Evolutionary conservation across 2,888 invertebrate species (phyloP).

Genomic region (Laspeyria flexula): DNA sequence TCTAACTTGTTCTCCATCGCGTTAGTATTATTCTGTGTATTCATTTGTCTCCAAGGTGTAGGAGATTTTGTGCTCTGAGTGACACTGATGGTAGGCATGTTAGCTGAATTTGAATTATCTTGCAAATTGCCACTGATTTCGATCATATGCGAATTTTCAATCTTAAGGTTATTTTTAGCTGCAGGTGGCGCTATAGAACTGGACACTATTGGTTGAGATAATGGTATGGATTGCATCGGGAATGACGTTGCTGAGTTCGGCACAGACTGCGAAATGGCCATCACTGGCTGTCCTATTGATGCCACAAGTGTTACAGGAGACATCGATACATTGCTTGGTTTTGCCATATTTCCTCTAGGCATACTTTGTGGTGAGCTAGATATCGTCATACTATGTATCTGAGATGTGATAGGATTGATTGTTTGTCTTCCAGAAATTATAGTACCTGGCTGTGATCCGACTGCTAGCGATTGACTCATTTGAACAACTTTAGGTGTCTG

Average conservation of each 20-base stretch:
- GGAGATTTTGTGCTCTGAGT: conserved; percentile 80
- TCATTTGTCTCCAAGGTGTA: conserved; percentile 79
- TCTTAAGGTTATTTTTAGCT: conserved; percentile 72
- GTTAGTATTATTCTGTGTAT: conserved; percentile 50
- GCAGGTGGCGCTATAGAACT: conserved; percentile 77
- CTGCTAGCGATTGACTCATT: conserved; percentile 68
- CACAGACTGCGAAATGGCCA: conserved; percentile 80
- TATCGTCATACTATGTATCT: conserved; percentile 77
- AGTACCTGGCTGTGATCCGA: conserved; percentile 67
- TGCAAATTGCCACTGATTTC: conserved; percentile 81
- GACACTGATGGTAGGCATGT: conserved; percentile 78
- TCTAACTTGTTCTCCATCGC: conserved; percentile 71
- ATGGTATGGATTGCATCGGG: conserved; percentile 77
- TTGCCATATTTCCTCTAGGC: conserved; percentile 68
- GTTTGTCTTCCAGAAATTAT: conserved; percentile 72
- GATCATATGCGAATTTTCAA: conserved; percentile 79
- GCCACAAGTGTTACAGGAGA: conserved; percentile 79
- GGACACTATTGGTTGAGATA: conserved; percentile 81
- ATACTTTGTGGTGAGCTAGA: conserved; percentile 70
- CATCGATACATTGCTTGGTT: conserved; percentile 72
- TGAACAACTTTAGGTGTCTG: conserved; percentile 80
- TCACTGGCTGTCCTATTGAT: conserved; percentile 78
- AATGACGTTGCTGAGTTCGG: conserved; percentile 71
- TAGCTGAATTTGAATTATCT: conserved; percentile 66
- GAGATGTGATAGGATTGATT: conserved; percentile 81